phyloP scores from a whole-genome alignment of 2,797 vertebrate species.

The Anniella stebbinsi region DNA sequence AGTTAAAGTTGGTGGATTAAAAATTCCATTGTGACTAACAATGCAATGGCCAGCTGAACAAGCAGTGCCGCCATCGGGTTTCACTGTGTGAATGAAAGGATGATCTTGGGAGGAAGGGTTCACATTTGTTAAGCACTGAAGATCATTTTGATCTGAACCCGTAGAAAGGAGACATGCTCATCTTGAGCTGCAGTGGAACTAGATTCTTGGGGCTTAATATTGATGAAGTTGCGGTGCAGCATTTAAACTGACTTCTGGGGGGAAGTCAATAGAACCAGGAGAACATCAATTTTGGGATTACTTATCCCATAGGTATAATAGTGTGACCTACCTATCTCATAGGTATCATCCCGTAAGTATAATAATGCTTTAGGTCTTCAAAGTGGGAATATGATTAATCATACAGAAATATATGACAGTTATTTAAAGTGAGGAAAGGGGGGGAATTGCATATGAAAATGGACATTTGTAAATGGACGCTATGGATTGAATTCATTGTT shows the following conservation, averaged over 20 bases:
- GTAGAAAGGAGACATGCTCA: neutral
- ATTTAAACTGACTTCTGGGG: neutral
- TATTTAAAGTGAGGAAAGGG: neutral
- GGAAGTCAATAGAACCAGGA: neutral
- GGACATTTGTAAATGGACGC: neutral
- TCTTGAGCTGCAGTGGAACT: neutral
- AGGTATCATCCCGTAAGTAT: neutral
- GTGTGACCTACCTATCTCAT: no score
- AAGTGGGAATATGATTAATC: neutral
- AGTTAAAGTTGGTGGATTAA: neutral
- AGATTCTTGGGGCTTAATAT: no score
- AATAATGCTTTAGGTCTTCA: neutral
- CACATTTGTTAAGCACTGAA: neutral
- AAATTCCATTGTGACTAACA: neutral
- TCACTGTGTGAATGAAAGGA: neutral
- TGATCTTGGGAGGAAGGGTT: neutral
- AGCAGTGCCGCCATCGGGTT: neutral
- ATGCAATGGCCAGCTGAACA: neutral
- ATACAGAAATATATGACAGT: neutral
- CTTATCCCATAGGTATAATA: neutral
- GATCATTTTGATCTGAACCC: neutral
- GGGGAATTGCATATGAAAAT: neutral
- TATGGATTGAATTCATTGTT: no score
- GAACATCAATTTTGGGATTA: neutral
- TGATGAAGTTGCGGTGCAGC: neutral